Conservation (phyloP, 2,113 vertebrate genomes). For the Tenebrosternarchus preto region DNA sequence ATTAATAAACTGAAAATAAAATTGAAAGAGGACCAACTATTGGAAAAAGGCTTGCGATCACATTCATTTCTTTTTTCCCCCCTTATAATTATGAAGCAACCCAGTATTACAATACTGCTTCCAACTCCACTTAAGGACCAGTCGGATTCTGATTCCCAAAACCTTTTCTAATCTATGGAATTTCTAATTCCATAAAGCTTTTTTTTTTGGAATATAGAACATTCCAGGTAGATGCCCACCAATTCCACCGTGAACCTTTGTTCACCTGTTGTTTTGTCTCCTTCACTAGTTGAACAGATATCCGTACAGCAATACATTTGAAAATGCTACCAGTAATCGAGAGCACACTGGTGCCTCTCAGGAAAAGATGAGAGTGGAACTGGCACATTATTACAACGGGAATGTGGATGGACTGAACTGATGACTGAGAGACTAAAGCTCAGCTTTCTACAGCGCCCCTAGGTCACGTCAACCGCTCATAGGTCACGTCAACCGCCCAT, state of each 20-base stretch:
- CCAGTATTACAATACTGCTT: background rate
- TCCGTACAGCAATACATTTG: constrained; percentile 57
- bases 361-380: constrained; percentile 64
- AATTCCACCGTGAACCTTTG: no score
- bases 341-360: constrained; percentile 67
- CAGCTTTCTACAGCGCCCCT: constrained; percentile 10
- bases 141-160: background rate
- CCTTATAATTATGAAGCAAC: background rate
- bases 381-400: constrained; percentile 68
- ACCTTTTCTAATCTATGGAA: background rate
- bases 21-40: constrained; percentile 2
- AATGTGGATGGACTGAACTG: constrained; percentile 60
- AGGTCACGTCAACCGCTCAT: constrained; percentile 6
- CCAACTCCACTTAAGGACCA: background rate
- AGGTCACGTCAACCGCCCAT: constrained; percentile 2
- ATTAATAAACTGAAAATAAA: constrained; percentile 15
- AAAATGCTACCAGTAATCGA: constrained; percentile 71
- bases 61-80: background rate
- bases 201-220: background rate
- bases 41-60: background rate
- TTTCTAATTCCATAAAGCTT: background rate
- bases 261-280: no score
- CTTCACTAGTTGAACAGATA: constrained; percentile 6
- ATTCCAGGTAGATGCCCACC: background rate
- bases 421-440: constrained; percentile 51